phyloP scores from a whole-genome alignment of 2,888 invertebrate species.

The Apotomis betuletana region DNA sequence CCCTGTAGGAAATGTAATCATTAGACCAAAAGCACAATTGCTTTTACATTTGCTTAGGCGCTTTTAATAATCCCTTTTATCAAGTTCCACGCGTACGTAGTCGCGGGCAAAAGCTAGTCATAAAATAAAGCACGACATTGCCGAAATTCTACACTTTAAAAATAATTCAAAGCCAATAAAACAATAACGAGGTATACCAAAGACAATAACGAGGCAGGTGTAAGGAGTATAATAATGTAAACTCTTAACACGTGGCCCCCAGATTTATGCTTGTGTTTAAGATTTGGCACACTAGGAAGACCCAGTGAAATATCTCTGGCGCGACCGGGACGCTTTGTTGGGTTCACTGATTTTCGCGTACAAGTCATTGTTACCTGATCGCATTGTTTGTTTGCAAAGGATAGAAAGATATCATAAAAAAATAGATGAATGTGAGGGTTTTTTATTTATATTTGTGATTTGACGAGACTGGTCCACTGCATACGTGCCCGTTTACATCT shows the following conservation, averaged over 20 bases:
- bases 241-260: slow-evolving; percentile 38
- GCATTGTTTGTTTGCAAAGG: slow-evolving; percentile 29
- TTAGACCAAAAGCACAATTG: no score
- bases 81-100: no score
- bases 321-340: slow-evolving; percentile 46
- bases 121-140: no score
- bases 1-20: no score
- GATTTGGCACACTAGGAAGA: slow-evolving; percentile 41
- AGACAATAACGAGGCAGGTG: background rate
- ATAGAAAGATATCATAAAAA: slow-evolving; percentile 26
- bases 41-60: no score
- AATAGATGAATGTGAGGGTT: slow-evolving; percentile 3
- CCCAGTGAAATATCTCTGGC: slow-evolving; percentile 43
- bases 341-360: slow-evolving; percentile 55
- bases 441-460: slow-evolving; percentile 17
- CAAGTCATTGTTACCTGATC: slow-evolving; percentile 48
- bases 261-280: slow-evolving; percentile 47
- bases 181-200: background rate
- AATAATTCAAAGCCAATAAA: no score
- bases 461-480: background rate
- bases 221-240: slow-evolving; percentile 9
- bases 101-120: no score
- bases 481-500: background rate
- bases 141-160: no score
- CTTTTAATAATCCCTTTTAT: no score